phyloP scores from a whole-genome alignment of 1,140 invertebrate genomes.

The Drosophila bocki region DNA sequence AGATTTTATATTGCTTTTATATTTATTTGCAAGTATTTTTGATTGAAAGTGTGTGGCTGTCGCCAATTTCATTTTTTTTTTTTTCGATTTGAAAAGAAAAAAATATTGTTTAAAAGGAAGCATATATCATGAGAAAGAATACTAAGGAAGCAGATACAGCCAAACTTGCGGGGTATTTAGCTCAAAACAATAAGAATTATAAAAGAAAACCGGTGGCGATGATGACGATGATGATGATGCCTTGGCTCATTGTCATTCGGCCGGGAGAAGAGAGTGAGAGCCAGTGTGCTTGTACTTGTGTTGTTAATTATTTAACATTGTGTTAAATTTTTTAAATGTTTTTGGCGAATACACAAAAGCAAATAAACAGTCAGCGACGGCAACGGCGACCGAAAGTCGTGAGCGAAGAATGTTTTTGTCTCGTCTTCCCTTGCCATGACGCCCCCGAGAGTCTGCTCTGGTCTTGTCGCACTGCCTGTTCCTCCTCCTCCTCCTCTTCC shows the following conservation, averaged over 20 bases:
- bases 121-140: constrained; percentile 7
- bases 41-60: constrained; percentile 31
- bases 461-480: neutral
- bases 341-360: constrained; percentile 61
- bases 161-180: constrained; percentile 11
- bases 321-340: constrained; percentile 81
- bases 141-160: constrained; percentile 25
- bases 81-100: neutral
- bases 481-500: neutral
- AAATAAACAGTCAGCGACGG: constrained; percentile 53
- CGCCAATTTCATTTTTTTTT: neutral
- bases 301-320: constrained; percentile 82
- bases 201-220: constrained; percentile 35
- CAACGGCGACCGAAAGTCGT: constrained; percentile 55
- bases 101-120: neutral
- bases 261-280: neutral
- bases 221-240: constrained; percentile 5
- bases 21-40: constrained; percentile 22
- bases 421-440: constrained; percentile 16
- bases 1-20: constrained; percentile 10
- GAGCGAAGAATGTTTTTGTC: constrained; percentile 71
- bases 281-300: constrained; percentile 39
- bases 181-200: constrained; percentile 34
- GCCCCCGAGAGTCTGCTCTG: constrained; percentile 5
- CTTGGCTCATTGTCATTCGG: constrained; percentile 21